A percentile compares a stretch with the other conserved stretches of the same genome.
Conservation (phyloP, 2,888 invertebrate species). For the Hemithea aestivaria region DNA sequence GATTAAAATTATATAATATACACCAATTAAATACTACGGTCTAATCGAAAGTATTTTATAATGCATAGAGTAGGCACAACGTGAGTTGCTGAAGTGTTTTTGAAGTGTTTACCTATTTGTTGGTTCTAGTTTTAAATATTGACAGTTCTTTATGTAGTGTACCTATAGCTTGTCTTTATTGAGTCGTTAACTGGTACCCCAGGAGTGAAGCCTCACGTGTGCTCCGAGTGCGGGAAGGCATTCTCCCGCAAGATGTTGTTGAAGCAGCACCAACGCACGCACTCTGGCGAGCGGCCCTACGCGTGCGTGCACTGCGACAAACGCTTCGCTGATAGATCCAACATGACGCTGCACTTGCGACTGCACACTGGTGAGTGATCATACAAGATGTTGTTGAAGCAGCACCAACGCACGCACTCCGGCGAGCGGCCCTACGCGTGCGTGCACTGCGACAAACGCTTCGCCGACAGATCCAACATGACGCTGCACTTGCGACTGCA, state of each 20-base stretch:
- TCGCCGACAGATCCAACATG: slow-evolving; percentile 92
- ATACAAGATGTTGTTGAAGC: slow-evolving; percentile 91
- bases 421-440: slow-evolving; percentile 90
- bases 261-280: slow-evolving; percentile 90
- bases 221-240: slow-evolving; percentile 87
- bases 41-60: too few species aligned
- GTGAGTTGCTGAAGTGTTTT: too few species aligned
- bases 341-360: slow-evolving; percentile 90
- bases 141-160: too few species aligned
- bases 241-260: slow-evolving; percentile 91
- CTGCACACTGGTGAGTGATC: slow-evolving; percentile 86
- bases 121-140: too few species aligned
- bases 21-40: too few species aligned
- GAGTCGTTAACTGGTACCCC: too few species aligned
- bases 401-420: slow-evolving; percentile 89
- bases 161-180: too few species aligned
- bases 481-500: slow-evolving; percentile 88
- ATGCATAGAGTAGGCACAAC: too few species aligned
- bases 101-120: too few species aligned
- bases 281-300: slow-evolving; percentile 90
- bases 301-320: slow-evolving; percentile 89
- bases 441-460: slow-evolving; percentile 88
- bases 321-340: slow-evolving; percentile 90
- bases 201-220: slow-evolving; percentile 88
- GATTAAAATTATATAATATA: too few species aligned